phyloP scores from a whole-genome alignment of 2,888 invertebrate genomes.

The Tinea pellionella region DNA sequence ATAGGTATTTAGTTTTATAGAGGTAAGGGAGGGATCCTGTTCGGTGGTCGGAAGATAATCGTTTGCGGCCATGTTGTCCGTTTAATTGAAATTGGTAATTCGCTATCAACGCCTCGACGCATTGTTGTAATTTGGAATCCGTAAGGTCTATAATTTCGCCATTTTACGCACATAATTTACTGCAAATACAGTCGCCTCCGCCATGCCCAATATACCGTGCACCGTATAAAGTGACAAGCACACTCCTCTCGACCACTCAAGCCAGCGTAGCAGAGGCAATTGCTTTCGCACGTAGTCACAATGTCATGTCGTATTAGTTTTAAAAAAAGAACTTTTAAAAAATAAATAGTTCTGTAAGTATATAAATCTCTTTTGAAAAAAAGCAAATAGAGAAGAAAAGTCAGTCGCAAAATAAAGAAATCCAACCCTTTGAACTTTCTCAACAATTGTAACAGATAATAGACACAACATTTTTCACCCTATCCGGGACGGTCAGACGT shows the following conservation, averaged over 20 bases:
- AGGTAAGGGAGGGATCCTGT: not conserved
- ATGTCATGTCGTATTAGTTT: no score
- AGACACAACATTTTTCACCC: constrained; percentile 9
- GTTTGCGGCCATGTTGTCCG: not conserved
- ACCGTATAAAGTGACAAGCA: no score
- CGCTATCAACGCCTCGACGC: not conserved
- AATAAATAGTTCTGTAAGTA: no score
- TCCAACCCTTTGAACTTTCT: not conserved
- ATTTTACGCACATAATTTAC: no score
- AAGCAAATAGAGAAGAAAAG: not conserved
- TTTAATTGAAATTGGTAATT: constrained; percentile 9
- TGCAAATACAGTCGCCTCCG: no score
- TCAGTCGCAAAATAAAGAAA: not conserved
- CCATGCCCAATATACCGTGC: no score
- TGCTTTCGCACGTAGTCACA: no score
- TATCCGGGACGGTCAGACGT: not conserved
- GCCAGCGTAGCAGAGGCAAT: no score
- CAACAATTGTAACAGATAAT: constrained; percentile 5
- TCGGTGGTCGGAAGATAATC: not conserved
- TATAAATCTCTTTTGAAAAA: not conserved
- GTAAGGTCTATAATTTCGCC: not conserved
- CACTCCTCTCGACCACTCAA: no score
- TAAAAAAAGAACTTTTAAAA: no score
- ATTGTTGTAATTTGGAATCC: constrained; percentile 5
- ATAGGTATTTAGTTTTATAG: not conserved